Conservation (phyloP, 2,113 vertebrate species). For the Corynorhinus townsendii region DNA sequence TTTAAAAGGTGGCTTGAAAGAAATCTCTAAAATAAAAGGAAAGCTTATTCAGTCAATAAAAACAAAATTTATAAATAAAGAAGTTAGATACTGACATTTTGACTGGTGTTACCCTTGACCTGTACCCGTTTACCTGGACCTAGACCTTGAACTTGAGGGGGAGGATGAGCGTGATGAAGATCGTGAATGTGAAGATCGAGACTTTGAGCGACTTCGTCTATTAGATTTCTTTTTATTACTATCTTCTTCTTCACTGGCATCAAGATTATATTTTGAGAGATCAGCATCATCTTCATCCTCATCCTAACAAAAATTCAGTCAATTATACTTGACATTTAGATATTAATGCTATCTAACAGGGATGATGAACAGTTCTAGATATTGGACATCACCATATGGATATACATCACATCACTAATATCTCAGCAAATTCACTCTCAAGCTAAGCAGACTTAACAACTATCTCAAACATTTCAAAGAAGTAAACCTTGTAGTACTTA, state of each 20-base stretch:
- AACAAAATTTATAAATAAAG: conserved; percentile 83
- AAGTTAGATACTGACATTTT: conserved; percentile 99
- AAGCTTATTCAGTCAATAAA: conserved; percentile 68
- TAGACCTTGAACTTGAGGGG: conserved; percentile 98
- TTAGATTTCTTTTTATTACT: conserved; percentile 81
- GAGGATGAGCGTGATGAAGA: conserved; percentile 93
- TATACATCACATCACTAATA: neutral
- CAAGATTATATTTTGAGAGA: conserved; percentile 96
- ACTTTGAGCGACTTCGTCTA: conserved; percentile 88
- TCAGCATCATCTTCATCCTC: conserved; percentile 93
- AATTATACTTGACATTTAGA: neutral
- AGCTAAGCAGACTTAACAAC: neutral
- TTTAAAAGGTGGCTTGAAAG: conserved; percentile 12
- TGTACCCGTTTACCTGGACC: conserved; percentile 99
- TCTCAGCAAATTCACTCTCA: neutral
- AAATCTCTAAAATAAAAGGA: conserved; percentile 41
- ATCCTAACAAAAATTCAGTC: conserved; percentile 80
- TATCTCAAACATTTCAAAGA: neutral
- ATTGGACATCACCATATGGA: neutral
- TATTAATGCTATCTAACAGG: neutral
- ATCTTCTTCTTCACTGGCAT: conserved; percentile 92
- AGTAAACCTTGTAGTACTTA: neutral
- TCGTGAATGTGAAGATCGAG: conserved; percentile 91
- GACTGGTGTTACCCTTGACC: conserved; percentile 99
- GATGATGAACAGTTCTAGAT: neutral